Conservation (phyloP, 2,888 invertebrate genomes). For the Tridacna crocea region DNA sequence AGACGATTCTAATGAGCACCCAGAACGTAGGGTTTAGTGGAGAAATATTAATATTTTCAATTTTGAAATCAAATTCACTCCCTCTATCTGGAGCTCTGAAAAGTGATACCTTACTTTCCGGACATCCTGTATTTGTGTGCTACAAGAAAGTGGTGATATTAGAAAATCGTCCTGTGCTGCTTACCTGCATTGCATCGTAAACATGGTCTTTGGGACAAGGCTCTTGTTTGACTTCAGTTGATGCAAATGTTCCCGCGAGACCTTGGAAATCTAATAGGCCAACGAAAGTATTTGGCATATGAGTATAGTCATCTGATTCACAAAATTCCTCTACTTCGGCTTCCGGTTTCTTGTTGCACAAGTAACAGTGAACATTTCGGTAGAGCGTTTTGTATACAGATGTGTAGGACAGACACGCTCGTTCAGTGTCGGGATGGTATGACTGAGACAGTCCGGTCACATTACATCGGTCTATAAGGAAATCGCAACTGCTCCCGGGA, state of each 20-base stretch:
- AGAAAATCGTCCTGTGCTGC: no score
- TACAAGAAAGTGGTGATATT: no score
- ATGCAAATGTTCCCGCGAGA: neutral
- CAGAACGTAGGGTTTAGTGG: no score
- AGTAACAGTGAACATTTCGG: constrained; percentile 22
- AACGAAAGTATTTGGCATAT: constrained; percentile 10
- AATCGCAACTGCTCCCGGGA: neutral
- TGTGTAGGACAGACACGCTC: constrained; percentile 21
- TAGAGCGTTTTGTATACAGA: constrained; percentile 1
- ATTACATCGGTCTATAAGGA: constrained; percentile 18
- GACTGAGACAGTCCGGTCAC: constrained; percentile 13
- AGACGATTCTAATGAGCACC: no score
- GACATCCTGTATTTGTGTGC: no score
- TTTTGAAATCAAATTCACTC: no score
- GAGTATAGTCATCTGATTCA: neutral
- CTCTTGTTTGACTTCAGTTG: neutral
- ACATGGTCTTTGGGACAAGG: neutral
- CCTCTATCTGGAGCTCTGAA: no score
- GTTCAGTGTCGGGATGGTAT: constrained; percentile 10
- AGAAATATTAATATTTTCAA: no score
- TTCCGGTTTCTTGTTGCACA: constrained; percentile 7
- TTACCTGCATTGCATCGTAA: constrained; percentile 10
- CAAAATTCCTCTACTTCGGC: neutral
- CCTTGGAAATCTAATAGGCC: constrained; percentile 17
- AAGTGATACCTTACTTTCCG: no score